Evolutionary conservation across 2,888 invertebrate species (phyloP).

Genomic region (Hemistola chrysoprasaria): DNA sequence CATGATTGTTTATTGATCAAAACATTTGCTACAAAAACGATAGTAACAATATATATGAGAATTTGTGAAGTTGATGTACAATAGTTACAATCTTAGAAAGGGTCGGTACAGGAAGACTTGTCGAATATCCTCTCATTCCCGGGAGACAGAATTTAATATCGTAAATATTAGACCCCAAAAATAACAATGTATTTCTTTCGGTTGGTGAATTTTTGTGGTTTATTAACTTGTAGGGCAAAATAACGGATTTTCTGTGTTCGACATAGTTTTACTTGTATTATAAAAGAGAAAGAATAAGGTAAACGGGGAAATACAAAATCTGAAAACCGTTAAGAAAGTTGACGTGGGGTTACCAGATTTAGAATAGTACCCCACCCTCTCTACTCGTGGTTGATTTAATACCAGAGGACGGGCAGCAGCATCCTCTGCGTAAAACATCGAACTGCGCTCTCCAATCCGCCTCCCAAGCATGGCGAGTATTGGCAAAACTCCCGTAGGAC

Average conservation of each 20-base stretch:
- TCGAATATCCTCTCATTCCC: slow-evolving; percentile 33
- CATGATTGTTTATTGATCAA: too few species aligned
- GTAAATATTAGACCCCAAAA: slow-evolving; percentile 41
- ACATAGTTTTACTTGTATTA: slow-evolving; percentile 16
- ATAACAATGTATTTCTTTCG: slow-evolving; percentile 39
- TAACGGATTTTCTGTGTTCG: slow-evolving; percentile 28
- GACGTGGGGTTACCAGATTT: too few species aligned
- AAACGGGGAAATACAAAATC: too few species aligned
- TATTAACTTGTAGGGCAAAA: slow-evolving; percentile 33
- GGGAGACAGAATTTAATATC: slow-evolving; percentile 45
- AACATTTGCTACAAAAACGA: slow-evolving; percentile 20
- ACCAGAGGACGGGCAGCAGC: too few species aligned
- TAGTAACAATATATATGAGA: slow-evolving; percentile 25
- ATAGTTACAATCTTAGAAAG: slow-evolving; percentile 23
- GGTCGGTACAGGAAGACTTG: slow-evolving; percentile 27
- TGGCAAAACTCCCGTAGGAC: too few species aligned
- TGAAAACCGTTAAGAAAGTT: too few species aligned
- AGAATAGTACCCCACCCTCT: too few species aligned
- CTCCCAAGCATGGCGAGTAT: too few species aligned
- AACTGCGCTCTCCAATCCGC: too few species aligned
- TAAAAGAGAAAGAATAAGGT: too few species aligned
- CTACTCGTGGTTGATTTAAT: too few species aligned
- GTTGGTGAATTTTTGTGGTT: slow-evolving; percentile 35
- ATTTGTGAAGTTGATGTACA: slow-evolving; percentile 19
- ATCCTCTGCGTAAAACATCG: too few species aligned